Conservation (phyloP, 2,113 vertebrate genomes). For the Corydoras sp. region DNA sequence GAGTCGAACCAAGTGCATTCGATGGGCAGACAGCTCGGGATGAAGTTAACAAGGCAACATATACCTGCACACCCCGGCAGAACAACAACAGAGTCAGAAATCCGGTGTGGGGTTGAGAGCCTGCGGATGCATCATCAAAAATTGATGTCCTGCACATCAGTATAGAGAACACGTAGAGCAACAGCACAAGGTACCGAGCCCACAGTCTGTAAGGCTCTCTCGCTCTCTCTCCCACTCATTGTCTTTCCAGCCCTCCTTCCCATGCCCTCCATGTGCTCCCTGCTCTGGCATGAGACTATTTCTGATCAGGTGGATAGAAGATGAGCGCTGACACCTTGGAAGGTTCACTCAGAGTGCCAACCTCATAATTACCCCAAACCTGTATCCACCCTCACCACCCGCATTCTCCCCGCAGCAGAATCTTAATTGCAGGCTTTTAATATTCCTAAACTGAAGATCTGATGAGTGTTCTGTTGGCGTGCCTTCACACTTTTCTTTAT, state of each 20-base stretch:
- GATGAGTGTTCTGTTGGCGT: conserved; percentile 47
- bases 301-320: conserved; percentile 72
- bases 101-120: conserved; percentile 39
- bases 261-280: conserved; percentile 46
- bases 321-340: conserved; percentile 68
- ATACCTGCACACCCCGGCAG: conserved; percentile 28
- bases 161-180: conserved; percentile 73
- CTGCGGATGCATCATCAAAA: conserved; percentile 54
- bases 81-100: conserved; percentile 33
- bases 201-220: conserved; percentile 55
- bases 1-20: conserved; percentile 21
- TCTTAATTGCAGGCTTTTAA: conserved; percentile 66
- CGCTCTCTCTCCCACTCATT: conserved; percentile 1
- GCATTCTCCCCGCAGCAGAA: conserved; percentile 32
- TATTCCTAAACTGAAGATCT: conserved; percentile 62
- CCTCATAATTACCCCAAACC: conserved; percentile 63
- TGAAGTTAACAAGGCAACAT: conserved; percentile 44
- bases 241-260: conserved; percentile 31
- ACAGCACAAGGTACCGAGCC: conserved; percentile 48
- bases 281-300: conserved; percentile 58
- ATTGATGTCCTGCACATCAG: conserved; percentile 70
- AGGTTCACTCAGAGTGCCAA: conserved; percentile 71
- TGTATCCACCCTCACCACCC: neutral
- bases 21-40: conserved; percentile 39
- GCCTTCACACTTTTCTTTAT: conserved; percentile 29